A percentile compares a stretch with the other conserved stretches of the same genome.
phyloP scores from a whole-genome alignment of 2,888 invertebrate genomes.

The Trachelus tabidus region DNA sequence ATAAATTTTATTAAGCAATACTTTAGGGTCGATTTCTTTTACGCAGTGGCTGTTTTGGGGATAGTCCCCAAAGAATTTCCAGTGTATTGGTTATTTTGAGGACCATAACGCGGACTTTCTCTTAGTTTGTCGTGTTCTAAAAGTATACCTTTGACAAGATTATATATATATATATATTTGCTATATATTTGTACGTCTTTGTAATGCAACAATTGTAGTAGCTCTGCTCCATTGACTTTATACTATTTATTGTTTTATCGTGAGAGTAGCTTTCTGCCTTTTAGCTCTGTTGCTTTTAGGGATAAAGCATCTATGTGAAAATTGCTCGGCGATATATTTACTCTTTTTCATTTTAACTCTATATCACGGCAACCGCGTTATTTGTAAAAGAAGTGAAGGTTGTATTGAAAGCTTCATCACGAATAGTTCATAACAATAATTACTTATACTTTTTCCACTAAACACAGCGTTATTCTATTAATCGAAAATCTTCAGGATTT shows the following conservation, averaged over 20 bases:
- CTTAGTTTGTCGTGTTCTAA: no score
- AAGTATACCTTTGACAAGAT: no score
- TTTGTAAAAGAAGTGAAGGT: neutral
- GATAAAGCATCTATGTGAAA: neutral
- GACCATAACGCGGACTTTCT: no score
- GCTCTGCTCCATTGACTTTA: neutral
- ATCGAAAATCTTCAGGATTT: neutral
- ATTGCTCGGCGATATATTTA: neutral
- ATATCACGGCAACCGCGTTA: neutral
- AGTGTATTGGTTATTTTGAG: no score
- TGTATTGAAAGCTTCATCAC: neutral
- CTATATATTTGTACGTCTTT: neutral
- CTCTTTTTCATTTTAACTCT: neutral
- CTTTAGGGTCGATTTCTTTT: no score
- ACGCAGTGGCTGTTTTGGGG: no score
- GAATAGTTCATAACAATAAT: neutral
- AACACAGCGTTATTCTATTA: neutral
- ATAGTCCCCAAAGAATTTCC: no score
- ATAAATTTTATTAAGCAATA: no score
- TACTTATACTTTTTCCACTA: neutral
- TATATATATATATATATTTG: neutral
- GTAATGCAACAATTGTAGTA: neutral
- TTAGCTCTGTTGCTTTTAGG: neutral
- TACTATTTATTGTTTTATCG: neutral
- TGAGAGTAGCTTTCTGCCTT: neutral